These are phyloP conservation scores for Plebejus melissa DNA, from an alignment of 2,888 invertebrate species.

Conservation along the genomic window DNA sequence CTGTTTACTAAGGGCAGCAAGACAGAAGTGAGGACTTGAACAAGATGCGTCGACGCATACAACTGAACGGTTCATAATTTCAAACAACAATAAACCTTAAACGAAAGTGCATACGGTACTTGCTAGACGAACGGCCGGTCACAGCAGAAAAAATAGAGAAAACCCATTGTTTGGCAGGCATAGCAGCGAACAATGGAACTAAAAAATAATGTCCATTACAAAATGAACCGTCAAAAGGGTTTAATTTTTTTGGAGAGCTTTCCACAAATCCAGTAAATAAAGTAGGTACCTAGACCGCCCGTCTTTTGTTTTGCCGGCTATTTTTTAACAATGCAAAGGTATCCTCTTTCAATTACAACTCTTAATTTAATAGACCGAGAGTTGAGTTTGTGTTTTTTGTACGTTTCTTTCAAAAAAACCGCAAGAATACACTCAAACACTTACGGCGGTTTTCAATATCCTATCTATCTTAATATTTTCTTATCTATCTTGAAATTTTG, in stretches of 20 bases:
- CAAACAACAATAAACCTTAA: conserved; percentile 22
- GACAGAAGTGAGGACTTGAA: conserved; percentile 19
- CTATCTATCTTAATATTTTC: conserved; percentile 12
- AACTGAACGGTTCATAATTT: background rate
- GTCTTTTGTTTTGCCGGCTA: conserved; percentile 30
- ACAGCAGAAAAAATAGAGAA: conserved; percentile 13
- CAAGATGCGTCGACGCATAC: background rate
- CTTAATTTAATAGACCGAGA: conserved; percentile 30
- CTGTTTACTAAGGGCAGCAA: conserved; percentile 25
- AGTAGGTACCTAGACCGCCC: conserved; percentile 15
- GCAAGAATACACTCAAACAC: conserved; percentile 28
- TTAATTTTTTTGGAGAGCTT: conserved; percentile 17
- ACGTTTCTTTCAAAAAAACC: conserved; percentile 27
- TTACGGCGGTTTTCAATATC: background rate
- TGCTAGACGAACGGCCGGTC: conserved; percentile 14
- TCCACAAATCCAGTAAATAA: conserved; percentile 13
- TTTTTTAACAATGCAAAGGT: conserved; percentile 30
- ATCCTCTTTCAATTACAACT: conserved; percentile 29
- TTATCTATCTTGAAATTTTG: no score
- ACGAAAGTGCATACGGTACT: conserved; percentile 2
- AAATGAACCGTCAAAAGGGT: conserved; percentile 29
- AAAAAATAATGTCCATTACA: conserved; percentile 17
- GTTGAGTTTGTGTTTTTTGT: conserved; percentile 30
- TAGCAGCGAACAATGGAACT: conserved; percentile 19
- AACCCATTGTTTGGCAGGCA: conserved; percentile 16